A percentile compares a stretch with the other conserved stretches of the same genome.
Conservation (phyloP, 2,113 vertebrate genomes). For the Albula glossodonta region DNA sequence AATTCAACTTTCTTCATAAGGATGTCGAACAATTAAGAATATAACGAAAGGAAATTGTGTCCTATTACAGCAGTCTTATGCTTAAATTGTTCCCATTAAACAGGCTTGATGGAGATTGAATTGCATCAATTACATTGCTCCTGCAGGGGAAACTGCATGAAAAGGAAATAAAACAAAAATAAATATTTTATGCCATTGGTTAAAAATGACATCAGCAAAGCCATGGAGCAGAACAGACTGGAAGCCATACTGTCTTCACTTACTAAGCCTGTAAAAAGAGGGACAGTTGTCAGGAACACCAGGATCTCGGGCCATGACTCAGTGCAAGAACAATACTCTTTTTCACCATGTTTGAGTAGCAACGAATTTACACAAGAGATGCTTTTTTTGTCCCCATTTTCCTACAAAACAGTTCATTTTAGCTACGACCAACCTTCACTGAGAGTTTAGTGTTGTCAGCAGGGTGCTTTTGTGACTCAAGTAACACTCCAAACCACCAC, state of each 20-base stretch:
- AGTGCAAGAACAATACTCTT: no score
- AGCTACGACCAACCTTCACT: no score
- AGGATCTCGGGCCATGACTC: background rate
- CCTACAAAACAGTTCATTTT: no score
- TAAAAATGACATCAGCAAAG: background rate
- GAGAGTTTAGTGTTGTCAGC: no score
- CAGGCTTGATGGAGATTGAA: background rate
- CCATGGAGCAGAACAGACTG: background rate
- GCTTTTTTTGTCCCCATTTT: no score
- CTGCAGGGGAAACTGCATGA: background rate
- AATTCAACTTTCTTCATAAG: background rate
- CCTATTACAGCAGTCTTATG: background rate
- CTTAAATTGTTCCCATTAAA: background rate
- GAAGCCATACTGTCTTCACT: background rate
- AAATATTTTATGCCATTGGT: background rate
- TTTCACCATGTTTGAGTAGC: no score
- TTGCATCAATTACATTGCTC: background rate
- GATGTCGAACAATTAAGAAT: background rate
- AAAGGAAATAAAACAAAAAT: background rate
- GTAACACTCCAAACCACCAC: background rate
- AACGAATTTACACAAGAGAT: no score
- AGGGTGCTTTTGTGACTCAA: background rate
- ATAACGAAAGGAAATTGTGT: background rate
- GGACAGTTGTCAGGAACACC: background rate
- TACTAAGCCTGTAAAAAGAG: background rate